Percentiles rank a stretch among this genome's conserved stretches.
These are phyloP conservation scores for Tiliacea citrago DNA, from an alignment of 2,888 invertebrate genomes.

Conservation along the genomic window DNA sequence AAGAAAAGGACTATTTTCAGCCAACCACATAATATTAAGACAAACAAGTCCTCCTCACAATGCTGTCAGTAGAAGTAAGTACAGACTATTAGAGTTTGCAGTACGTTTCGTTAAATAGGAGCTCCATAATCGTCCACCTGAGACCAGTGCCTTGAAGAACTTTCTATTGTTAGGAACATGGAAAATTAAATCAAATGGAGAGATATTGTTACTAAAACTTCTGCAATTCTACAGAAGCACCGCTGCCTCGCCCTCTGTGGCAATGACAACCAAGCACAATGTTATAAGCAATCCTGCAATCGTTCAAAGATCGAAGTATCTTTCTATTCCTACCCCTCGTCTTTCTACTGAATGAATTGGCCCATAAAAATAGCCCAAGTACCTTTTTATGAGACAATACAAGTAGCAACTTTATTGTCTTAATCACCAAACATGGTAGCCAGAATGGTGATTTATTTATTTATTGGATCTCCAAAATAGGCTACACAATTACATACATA, in stretches of 20 bases:
- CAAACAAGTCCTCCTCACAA: not conserved
- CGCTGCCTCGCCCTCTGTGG: too few species aligned
- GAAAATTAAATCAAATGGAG: constrained; percentile 9
- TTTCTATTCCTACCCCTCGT: not conserved
- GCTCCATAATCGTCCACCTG: constrained; percentile 39
- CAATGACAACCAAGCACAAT: not conserved
- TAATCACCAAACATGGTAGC: not conserved
- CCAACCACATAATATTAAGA: not conserved
- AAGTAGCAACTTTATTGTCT: not conserved
- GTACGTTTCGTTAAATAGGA: not conserved
- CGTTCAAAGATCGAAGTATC: not conserved
- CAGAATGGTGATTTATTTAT: not conserved
- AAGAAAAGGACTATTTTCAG: too few species aligned
- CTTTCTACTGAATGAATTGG: not conserved
- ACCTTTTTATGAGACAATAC: too few species aligned
- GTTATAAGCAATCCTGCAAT: not conserved
- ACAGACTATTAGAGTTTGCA: constrained; percentile 13
- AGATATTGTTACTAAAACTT: not conserved
- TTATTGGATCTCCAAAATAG: too few species aligned
- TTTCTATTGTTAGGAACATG: constrained; percentile 11
- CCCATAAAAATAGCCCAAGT: too few species aligned
- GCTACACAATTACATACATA: too few species aligned
- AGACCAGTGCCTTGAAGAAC: constrained; percentile 13
- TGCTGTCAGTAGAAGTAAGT: constrained; percentile 11
- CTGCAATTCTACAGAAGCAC: not conserved